Evolutionary conservation across 2,797 vertebrate species (phyloP), one percentile per base, ranked within the genome.

Genomic region (Ceryle rudis): DNA sequence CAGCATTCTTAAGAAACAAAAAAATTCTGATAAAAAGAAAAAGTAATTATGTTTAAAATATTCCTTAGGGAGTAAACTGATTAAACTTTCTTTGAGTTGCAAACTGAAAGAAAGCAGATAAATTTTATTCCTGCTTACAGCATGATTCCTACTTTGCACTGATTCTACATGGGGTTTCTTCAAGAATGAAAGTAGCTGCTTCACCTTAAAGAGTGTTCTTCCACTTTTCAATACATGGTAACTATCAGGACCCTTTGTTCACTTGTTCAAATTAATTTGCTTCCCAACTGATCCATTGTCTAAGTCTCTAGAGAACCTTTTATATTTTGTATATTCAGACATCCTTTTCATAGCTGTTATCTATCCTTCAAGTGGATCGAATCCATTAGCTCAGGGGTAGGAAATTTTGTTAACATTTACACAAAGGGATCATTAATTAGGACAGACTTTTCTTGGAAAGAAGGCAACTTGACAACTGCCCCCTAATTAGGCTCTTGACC

Each of bases 341-440:
- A 3, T 64, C 29, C 19, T 79, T 95, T 42, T 57, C 62, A 52
- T 82, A 47, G 18, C 5, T 90, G n/a, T 71, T 90, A 52, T 84
- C 58, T 65, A 1, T 77, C 47, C 89, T 89, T 90, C 47, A 60
- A 55, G 64, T 57, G 25, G 25, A 85, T 72, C 0, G 0, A 92
- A 73, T 52, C 39, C 55, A 54, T 86, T 82, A 66, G 35, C 22
- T 66, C 55, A 66, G 37, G 10, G 35, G 21, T 86, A 80, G 47
- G 44, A 89, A 89, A 35, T 58, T 72, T 83, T 95, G 20, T 71
- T 86, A 94, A 66, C 29, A n/a, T 84, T 89, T 92, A 70, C n/a
- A 81, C 25, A 89, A 66, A 87, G 5, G 6, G 20, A 55, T 67
- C 44, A 25, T 73, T 92, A 94, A 79, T 73, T 89, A 58, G 41